phyloP scores from a whole-genome alignment of 64 coral and sea anemone genomes.

The Platygyra sinensis region DNA sequence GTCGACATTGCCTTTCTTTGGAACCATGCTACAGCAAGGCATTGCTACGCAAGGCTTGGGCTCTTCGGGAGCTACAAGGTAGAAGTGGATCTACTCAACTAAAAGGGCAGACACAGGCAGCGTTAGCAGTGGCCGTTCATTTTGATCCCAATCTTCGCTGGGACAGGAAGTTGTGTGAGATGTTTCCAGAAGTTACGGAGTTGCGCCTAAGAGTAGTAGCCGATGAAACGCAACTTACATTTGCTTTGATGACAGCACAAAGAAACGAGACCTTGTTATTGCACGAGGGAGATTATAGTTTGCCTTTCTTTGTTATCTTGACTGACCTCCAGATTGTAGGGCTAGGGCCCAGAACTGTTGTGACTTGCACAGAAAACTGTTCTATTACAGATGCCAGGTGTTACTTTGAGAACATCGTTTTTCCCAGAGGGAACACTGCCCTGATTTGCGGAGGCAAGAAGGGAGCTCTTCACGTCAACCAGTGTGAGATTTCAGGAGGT shows the following conservation, averaged over 20 bases:
- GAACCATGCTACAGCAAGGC: slow-evolving; percentile 40
- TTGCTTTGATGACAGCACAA: background rate
- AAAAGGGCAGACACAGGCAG: slow-evolving; percentile 19
- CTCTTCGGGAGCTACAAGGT: slow-evolving; percentile 55
- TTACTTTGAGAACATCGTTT: slow-evolving; percentile 52
- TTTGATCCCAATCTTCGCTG: slow-evolving; percentile 24
- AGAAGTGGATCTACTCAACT: background rate
- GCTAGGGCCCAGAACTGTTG: background rate
- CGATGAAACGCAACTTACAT: slow-evolving; percentile 19
- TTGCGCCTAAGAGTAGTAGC: background rate
- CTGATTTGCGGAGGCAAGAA: background rate
- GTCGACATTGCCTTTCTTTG: slow-evolving; percentile 52
- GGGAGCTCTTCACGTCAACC: background rate
- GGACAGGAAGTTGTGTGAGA: background rate
- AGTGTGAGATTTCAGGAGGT: slow-evolving; percentile 70
- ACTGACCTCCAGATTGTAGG: slow-evolving; percentile 51
- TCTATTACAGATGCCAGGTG: background rate
- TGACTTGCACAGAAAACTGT: background rate
- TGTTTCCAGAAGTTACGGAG: slow-evolving; percentile 47
- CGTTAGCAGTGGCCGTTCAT: slow-evolving; percentile 46
- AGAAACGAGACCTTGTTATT: slow-evolving; percentile 11
- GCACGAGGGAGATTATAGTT: slow-evolving; percentile 32
- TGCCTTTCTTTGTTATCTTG: background rate
- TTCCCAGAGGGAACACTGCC: slow-evolving; percentile 33
- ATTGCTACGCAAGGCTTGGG: slow-evolving; percentile 66